These are phyloP conservation scores for Girardia tigrina DNA, from an alignment of 2,888 invertebrate genomes.

Conservation along the genomic window DNA sequence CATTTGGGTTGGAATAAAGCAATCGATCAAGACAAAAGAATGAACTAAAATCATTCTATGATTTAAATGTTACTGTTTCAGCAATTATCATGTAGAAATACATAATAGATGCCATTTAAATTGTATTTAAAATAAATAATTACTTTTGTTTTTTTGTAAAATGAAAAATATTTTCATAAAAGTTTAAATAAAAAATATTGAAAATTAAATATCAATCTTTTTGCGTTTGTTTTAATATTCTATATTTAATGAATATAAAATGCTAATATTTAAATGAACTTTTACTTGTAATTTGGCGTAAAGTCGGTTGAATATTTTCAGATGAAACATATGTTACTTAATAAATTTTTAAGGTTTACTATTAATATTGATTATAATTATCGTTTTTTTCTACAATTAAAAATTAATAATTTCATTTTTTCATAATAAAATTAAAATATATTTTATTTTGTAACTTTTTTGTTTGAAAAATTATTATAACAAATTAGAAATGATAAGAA, in stretches of 20 bases:
- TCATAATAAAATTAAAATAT: not conserved
- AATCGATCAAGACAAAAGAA: too few species aligned
- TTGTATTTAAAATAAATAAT: too few species aligned
- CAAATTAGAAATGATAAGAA: slow-evolving; percentile 7
- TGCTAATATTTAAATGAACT: not conserved
- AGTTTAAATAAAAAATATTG: not conserved
- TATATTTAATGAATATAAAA: not conserved
- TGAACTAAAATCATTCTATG: too few species aligned
- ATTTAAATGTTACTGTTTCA: too few species aligned
- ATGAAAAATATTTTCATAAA: too few species aligned
- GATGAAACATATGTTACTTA: slow-evolving; percentile 18
- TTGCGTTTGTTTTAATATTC: slow-evolving; percentile 1
- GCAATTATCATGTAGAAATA: too few species aligned
- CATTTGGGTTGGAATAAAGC: too few species aligned
- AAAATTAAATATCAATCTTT: not conserved
- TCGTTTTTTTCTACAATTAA: not conserved
- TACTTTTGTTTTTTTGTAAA: too few species aligned
- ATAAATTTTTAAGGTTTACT: not conserved
- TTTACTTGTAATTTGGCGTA: not conserved
- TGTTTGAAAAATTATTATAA: too few species aligned
- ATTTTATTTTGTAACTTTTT: slow-evolving; percentile 14
- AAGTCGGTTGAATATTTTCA: not conserved
- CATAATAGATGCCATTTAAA: too few species aligned
- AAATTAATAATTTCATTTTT: not conserved
- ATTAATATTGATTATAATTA: not conserved